A percentile compares a stretch with the other conserved stretches of the same genome.
phyloP scores from a whole-genome alignment of 2,888 invertebrate genomes.

The Drosophila demipolita region DNA sequence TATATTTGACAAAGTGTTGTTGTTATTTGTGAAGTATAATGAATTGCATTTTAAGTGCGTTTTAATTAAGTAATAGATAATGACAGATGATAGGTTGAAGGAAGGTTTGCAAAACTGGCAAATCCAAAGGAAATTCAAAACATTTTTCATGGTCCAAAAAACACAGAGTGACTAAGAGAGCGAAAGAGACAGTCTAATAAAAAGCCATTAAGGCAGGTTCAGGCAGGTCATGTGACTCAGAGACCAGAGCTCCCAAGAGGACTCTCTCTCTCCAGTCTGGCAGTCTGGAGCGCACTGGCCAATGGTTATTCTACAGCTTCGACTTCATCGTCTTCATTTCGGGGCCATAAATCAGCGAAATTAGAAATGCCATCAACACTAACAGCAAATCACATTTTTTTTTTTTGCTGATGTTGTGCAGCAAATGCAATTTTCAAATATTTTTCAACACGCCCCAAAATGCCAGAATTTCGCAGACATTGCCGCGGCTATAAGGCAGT shows the following conservation, averaged over 20 bases:
- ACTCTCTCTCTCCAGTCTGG: constrained; percentile 15
- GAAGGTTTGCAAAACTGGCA: neutral
- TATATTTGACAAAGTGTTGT: constrained; percentile 11
- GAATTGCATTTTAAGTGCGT: constrained; percentile 48
- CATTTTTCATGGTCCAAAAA: constrained; percentile 46
- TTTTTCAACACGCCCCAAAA: constrained; percentile 43
- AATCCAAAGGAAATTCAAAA: constrained; percentile 6
- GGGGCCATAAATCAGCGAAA: constrained; percentile 70
- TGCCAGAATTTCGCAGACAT: constrained; percentile 17
- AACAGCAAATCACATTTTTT: constrained; percentile 39
- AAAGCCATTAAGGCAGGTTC: constrained; percentile 76
- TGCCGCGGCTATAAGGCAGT: neutral
- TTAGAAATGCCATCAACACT: constrained; percentile 69
- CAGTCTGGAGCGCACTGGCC: constrained; percentile 21
- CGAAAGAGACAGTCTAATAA: constrained; percentile 49
- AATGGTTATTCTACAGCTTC: constrained; percentile 2
- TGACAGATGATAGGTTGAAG: neutral
- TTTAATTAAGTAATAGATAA: constrained; percentile 32
- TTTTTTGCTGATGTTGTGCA: constrained; percentile 2
- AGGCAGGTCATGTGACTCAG: constrained; percentile 80
- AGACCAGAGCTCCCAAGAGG: constrained; percentile 13
- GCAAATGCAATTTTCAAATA: constrained; percentile 61
- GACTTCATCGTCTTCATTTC: neutral
- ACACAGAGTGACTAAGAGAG: constrained; percentile 6
- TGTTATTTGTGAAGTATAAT: constrained; percentile 7